Percentiles rank a stretch among this genome's conserved stretches.
These are phyloP conservation scores for Pogonophryne albipinna DNA, from an alignment of 2,797 vertebrate species.

Conservation along the genomic window DNA sequence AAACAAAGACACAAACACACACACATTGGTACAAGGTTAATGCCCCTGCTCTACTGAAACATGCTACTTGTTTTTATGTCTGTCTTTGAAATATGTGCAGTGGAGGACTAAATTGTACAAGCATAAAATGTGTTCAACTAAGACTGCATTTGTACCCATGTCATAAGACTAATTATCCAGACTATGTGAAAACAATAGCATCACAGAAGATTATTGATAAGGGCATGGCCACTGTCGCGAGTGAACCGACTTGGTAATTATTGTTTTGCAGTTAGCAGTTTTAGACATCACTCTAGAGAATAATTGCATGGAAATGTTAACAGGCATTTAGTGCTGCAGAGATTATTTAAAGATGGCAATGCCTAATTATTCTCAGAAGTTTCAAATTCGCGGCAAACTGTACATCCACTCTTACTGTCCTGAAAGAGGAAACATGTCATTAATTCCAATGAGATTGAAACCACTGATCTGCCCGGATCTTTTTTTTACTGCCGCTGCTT, in stretches of 20 bases:
- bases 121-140: conserved; percentile 37
- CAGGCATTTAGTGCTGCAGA: conserved; percentile 46
- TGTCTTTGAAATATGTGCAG: conserved; percentile 26
- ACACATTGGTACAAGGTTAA: background rate
- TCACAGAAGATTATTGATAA: conserved; percentile 44
- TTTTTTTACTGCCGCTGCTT: conserved; percentile 22
- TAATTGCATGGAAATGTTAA: conserved; percentile 62
- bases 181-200: conserved; percentile 50
- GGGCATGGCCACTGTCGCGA: conserved; percentile 53
- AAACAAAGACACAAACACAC: conserved; percentile 42
- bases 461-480: conserved; percentile 45
- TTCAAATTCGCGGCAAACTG: conserved; percentile 42
- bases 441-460: conserved; percentile 51
- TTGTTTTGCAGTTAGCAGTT: conserved; percentile 55
- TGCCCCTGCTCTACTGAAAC: background rate
- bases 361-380: conserved; percentile 62
- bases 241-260: conserved; percentile 62
- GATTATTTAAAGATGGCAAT: conserved; percentile 59
- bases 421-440: conserved; percentile 54
- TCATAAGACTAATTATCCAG: conserved; percentile 64
- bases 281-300: conserved; percentile 51
- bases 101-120: conserved; percentile 44
- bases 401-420: conserved; percentile 20
- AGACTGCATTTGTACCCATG: conserved; percentile 54
- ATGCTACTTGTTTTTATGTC: conserved; percentile 5